These are phyloP conservation scores for Eriocheir sinensis DNA, from an alignment of 1,140 invertebrate genomes.

Conservation along the genomic window DNA sequence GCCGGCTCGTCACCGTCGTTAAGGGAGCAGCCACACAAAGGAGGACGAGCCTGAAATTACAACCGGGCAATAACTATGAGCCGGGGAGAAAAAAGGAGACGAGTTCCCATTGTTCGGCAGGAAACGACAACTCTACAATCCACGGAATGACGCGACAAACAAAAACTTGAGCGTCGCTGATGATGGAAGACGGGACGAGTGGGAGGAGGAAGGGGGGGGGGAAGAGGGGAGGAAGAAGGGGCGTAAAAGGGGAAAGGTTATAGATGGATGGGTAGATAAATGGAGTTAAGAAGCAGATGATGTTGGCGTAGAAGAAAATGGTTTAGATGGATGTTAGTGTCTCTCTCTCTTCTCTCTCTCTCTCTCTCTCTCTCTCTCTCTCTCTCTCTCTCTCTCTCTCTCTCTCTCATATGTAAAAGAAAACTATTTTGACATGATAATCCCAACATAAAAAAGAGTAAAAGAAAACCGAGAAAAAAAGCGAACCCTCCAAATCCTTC, in stretches of 20 bases:
- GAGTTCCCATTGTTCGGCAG: neutral
- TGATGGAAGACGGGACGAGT: neutral
- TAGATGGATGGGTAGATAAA: no score
- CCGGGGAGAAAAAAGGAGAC: neutral
- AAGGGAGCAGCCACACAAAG: neutral
- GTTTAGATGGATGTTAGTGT: no score
- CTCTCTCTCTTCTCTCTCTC: neutral
- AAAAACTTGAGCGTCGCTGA: neutral
- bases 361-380: constrained; percentile 7
- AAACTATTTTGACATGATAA: no score
- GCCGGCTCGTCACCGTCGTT: neutral
- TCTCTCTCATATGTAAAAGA: neutral
- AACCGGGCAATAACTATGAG: constrained; percentile 14
- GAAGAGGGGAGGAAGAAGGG: neutral
- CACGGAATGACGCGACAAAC: neutral
- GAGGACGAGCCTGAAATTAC: constrained; percentile 1
- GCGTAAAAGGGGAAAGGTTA: neutral
- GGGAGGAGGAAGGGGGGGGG: neutral
- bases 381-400: constrained; percentile 22
- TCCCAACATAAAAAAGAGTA: no score
- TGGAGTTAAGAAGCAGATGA: neutral
- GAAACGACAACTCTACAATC: neutral
- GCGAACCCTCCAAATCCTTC: no score
- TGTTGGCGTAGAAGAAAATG: neutral
- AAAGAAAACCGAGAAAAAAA: no score